These are phyloP conservation scores for Aphaenogaster rudis DNA, from an alignment of 1,140 invertebrate genomes.

Conservation along the genomic window DNA sequence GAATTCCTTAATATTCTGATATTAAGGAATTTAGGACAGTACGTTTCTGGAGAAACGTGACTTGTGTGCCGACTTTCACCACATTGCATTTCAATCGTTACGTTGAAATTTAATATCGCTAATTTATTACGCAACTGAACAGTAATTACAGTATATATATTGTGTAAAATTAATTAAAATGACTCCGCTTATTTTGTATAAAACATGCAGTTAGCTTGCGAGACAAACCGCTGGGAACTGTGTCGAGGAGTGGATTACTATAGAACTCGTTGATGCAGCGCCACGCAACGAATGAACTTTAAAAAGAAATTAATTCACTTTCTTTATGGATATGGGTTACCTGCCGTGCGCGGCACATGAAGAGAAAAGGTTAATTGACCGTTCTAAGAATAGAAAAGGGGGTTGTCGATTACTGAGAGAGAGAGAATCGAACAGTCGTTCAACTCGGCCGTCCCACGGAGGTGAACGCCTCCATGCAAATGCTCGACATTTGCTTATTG, in stretches of 20 bases:
- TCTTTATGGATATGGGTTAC: constrained; percentile 44
- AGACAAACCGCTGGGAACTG: constrained; percentile 24
- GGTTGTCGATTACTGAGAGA: constrained; percentile 59
- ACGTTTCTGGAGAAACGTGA: neutral
- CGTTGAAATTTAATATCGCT: neutral
- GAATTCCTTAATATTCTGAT: neutral
- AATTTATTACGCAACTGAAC: neutral
- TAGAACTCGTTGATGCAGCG: constrained; percentile 9
- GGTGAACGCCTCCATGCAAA: constrained; percentile 62
- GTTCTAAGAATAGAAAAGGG: constrained; percentile 64
- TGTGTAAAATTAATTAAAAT: neutral
- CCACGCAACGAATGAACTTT: constrained; percentile 37
- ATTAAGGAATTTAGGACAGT: neutral
- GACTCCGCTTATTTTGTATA: neutral
- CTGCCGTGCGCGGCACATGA: constrained; percentile 24
- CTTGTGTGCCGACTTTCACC: neutral
- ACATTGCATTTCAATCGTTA: neutral
- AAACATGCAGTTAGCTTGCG: neutral
- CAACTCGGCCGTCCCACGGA: constrained; percentile 48
- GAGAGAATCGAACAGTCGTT: constrained; percentile 52
- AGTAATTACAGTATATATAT: neutral
- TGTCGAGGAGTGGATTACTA: constrained; percentile 7
- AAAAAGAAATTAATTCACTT: constrained; percentile 56
- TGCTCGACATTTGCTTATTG: constrained; percentile 64
- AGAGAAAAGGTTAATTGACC: constrained; percentile 77